Percentiles rank a stretch among this genome's conserved stretches.
phyloP scores from a whole-genome alignment of 2,888 invertebrate genomes.

The Lasioglossum malachurum region DNA sequence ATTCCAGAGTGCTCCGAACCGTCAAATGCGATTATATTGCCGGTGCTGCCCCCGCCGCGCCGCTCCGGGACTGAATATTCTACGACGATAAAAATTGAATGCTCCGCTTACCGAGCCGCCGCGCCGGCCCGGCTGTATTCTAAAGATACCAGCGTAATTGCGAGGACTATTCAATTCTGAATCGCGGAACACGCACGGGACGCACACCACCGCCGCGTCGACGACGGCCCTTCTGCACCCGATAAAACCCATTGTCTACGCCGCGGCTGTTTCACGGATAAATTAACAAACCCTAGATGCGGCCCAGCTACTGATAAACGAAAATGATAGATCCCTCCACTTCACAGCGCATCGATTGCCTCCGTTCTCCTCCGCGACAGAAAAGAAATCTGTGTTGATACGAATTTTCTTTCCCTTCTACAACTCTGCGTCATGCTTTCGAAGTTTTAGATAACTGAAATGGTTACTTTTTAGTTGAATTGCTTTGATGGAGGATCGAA shows the following conservation, averaged over 20 bases:
- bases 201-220: conserved; percentile 38
- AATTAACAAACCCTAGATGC: conserved; percentile 55
- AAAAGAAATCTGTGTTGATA: background rate
- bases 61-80: conserved; percentile 68
- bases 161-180: conserved; percentile 66
- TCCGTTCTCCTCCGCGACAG: background rate
- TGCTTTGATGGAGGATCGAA: background rate
- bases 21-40: conserved; percentile 80
- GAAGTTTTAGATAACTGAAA: background rate
- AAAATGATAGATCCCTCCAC: conserved; percentile 5
- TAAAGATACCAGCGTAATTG: conserved; percentile 70
- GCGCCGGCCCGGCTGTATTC: conserved; percentile 50
- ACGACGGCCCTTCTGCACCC: conserved; percentile 31
- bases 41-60: conserved; percentile 40
- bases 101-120: conserved; percentile 48
- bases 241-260: conserved; percentile 59
- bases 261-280: conserved; percentile 62
- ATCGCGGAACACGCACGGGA: conserved; percentile 52
- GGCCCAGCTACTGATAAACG: background rate
- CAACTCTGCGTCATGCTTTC: background rate
- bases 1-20: conserved; percentile 78
- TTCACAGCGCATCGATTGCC: background rate
- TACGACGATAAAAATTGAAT: conserved; percentile 77
- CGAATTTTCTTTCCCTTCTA: background rate
- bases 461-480: background rate